Percentiles rank a stretch among this genome's conserved stretches.
Conservation (phyloP, 1,140 invertebrate genomes). For the Capitella teleta region DNA sequence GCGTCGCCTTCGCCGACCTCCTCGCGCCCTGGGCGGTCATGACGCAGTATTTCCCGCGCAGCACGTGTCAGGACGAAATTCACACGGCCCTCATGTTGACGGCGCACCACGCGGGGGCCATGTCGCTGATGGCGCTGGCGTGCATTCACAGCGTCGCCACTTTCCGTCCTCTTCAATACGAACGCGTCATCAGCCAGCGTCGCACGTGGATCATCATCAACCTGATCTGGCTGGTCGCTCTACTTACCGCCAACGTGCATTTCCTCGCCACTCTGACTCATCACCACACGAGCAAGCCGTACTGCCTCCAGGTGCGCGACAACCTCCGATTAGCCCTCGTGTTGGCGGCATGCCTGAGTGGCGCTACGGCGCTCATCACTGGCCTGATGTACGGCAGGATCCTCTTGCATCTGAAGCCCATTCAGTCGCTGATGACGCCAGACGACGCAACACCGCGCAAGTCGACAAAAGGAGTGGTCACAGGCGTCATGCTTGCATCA, state of each 20-base stretch:
- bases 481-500: neutral
- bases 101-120: constrained; percentile 6
- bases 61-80: constrained; percentile 8
- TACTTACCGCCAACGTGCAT: constrained; percentile 1
- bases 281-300: neutral
- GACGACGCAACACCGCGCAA: neutral
- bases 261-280: constrained; percentile 1
- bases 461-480: constrained; percentile 2
- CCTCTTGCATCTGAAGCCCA: neutral
- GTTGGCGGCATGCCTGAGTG: neutral
- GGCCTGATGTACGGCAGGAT: constrained; percentile 4
- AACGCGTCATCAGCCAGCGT: neutral
- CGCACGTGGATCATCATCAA: constrained; percentile 2
- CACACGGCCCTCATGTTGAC: constrained; percentile 6
- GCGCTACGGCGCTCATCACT: neutral
- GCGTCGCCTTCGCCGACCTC: constrained; percentile 6
- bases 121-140: constrained; percentile 1
- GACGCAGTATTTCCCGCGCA: constrained; percentile 7
- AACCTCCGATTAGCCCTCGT: constrained; percentile 1
- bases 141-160: constrained; percentile 4
- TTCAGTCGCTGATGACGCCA: neutral
- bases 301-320: constrained; percentile 1
- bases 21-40: constrained; percentile 10
- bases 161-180: constrained; percentile 11
- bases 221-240: constrained; percentile 3